Conservation (phyloP, 2,113 vertebrate species). For the Zosterops japonicus region DNA sequence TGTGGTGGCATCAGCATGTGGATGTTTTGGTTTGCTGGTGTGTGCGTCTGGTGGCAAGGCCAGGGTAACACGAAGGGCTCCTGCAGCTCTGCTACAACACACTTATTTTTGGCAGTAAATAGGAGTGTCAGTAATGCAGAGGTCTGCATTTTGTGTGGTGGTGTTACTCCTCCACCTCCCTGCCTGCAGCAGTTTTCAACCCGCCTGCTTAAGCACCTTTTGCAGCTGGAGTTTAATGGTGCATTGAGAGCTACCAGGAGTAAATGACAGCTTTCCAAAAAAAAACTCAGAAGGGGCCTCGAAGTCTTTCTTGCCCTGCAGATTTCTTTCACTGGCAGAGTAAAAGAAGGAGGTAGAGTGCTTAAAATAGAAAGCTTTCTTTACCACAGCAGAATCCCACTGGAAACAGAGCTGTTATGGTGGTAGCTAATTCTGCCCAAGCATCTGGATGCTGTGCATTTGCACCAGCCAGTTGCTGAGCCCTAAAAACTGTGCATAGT, state of each 20-base stretch:
- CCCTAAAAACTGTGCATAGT: accelerated
- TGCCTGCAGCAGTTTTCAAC: not conserved
- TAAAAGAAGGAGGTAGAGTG: not conserved
- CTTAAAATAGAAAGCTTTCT: not conserved
- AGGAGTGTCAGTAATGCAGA: not conserved
- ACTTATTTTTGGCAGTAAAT: not conserved
- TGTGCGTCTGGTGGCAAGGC: not conserved
- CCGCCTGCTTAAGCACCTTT: not conserved
- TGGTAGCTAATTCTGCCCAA: not conserved
- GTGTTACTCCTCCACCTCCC: not conserved
- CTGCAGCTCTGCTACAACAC: not conserved
- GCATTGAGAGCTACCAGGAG: not conserved
- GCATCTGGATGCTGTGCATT: not conserved
- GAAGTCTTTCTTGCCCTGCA: not conserved
- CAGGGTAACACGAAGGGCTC: accelerated
- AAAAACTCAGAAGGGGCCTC: not conserved
- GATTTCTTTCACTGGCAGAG: not conserved
- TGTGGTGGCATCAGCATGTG: not conserved
- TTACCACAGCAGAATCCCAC: not conserved
- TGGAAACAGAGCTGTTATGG: not conserved
- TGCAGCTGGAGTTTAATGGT: not conserved
- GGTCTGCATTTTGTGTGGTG: not conserved
- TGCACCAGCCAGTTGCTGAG: not conserved
- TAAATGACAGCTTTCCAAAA: not conserved
- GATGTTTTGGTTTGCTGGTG: not conserved